A percentile compares a stretch with the other conserved stretches of the same genome.
Evolutionary conservation across 2,113 vertebrate genomes (phyloP).

Genomic region (Hippoglossus stenolepis): DNA sequence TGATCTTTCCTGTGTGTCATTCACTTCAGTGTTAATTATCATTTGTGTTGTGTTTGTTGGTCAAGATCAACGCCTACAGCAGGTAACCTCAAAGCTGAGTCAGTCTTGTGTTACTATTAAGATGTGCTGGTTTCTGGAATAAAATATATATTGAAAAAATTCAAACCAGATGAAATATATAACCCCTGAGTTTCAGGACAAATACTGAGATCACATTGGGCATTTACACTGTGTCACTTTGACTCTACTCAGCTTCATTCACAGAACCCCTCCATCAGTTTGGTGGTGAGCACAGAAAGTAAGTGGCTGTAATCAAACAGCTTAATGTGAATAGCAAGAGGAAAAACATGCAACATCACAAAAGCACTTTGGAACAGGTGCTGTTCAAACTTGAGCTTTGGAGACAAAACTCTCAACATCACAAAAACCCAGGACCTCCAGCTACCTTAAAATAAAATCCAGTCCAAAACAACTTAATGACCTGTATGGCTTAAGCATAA

Average conservation of each 20-base stretch:
- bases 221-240: conserved; percentile 22
- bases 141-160: conserved; percentile 27
- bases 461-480: neutral
- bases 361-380: neutral
- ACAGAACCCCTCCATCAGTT: conserved; percentile 9
- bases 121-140: conserved; percentile 53
- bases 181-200: conserved; percentile 79
- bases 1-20: neutral
- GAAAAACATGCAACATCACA: conserved; percentile 5
- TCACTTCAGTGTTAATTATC: conserved; percentile 29
- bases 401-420: neutral
- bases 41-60: conserved; percentile 14
- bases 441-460: neutral
- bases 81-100: conserved; percentile 29
- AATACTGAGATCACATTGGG: conserved; percentile 57
- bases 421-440: too few species aligned
- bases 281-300: neutral
- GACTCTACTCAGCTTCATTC: conserved; percentile 2
- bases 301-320: conserved; percentile 1
- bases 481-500: neutral
- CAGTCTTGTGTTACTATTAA: conserved; percentile 28
- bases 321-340: conserved; percentile 11
- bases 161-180: conserved; percentile 49
- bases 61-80: conserved; percentile 5
- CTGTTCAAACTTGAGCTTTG: neutral